A percentile compares a stretch with the other conserved stretches of the same genome.
Conservation (phyloP, 2,888 invertebrate genomes). For the Stenchaetothrips biformis region DNA sequence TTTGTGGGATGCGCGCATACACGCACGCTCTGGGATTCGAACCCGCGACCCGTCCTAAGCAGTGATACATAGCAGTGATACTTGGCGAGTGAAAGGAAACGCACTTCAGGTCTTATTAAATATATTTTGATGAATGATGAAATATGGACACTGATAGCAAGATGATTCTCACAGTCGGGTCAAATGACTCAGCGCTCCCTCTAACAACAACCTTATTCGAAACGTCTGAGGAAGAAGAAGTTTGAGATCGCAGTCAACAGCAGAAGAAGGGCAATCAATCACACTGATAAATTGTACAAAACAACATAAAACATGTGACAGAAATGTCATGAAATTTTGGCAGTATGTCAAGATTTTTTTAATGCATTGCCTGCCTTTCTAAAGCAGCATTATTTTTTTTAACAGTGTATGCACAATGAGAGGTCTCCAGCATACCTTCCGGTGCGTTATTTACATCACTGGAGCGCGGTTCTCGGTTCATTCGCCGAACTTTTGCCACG, state of each 20-base stretch:
- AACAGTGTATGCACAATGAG: neutral
- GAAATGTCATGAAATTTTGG: neutral
- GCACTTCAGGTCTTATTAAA: no score
- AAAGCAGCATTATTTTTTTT: no score
- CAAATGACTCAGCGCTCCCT: neutral
- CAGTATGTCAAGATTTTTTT: neutral
- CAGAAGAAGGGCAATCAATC: neutral
- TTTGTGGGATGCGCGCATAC: no score
- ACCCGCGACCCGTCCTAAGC: no score
- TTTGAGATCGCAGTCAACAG: slow-evolving; percentile 6
- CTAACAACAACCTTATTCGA: neutral
- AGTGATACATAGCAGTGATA: no score
- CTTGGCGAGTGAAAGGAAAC: no score
- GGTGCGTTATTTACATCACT: no score
- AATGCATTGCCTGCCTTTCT: neutral
- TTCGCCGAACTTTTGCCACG: neutral
- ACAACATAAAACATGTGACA: neutral
- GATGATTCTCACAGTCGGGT: no score
- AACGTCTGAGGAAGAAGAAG: neutral
- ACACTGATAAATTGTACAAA: neutral
- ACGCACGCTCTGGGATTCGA: no score
- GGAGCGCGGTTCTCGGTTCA: neutral
- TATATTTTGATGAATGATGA: no score
- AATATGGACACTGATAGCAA: no score
- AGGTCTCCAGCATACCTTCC: no score